Evolutionary conservation across 2,113 vertebrate genomes (phyloP), one percentile per base, ranked within the genome.

Genomic region (Aptenodytes forsteri): DNA sequence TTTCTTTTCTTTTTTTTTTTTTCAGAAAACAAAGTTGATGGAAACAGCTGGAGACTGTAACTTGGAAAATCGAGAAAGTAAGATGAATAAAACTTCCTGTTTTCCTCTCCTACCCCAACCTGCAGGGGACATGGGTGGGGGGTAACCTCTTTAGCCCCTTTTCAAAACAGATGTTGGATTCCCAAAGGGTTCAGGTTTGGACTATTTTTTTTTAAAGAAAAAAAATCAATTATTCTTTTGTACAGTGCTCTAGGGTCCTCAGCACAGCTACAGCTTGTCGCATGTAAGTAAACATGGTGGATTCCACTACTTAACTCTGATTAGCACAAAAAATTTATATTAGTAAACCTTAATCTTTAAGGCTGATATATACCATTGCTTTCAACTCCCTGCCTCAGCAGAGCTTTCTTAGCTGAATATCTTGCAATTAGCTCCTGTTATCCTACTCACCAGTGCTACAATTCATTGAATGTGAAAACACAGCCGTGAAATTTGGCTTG

Each of bases 61-160:
- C 89, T 94, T 97, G 89, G 96, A 97, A 98, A 98, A 95, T 0
- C 5, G 52, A 97, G 94, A 95, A 96, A 96, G 91, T 34, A 95
- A 97, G 94, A 98, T 97, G 96, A 98, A 97, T 96, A 89, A 94
- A 95, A 95, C 56, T 97, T 98, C 97, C 96, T 98, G 97, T 98
- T 98, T 98, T 98, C 87, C 22, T 97, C 98, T 97, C 85, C 55
- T 83, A 44, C 73, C 46, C 80, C 16, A 96, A 26, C 49, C 97
- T 97, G 88, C 94, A 95, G 97, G 92, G 40, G 34, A 76, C 52
- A 71, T 56, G 44, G 23, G 1, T 80, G 7, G 58, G 47, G 87
- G 81, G 18, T 81, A 96, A 92, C 88, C 88, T 97, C 23, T 67
- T 72, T 77, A 75, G 77, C 58, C 7, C 21, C 52, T 95, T 97